A percentile compares a stretch with the other conserved stretches of the same genome.
Conservation (phyloP, 1,140 invertebrate species). For the Mycetomoellerius zeteki region DNA sequence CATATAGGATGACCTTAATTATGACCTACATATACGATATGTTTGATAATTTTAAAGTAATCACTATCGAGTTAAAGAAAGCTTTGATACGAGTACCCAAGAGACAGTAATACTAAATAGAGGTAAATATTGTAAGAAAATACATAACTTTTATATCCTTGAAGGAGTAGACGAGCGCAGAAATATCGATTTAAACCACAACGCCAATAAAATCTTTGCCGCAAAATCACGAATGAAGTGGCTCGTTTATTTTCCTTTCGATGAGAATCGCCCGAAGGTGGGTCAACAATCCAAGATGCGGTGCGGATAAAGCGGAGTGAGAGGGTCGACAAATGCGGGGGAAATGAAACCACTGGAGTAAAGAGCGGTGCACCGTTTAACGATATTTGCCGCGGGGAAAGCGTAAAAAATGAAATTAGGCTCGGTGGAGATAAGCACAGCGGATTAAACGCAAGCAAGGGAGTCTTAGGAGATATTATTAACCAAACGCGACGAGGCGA, state of each 20-base stretch:
- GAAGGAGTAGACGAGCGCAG: background rate
- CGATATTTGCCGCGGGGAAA: constrained; percentile 32
- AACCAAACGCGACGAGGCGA: background rate
- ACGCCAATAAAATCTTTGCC: constrained; percentile 71
- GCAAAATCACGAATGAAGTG: constrained; percentile 72
- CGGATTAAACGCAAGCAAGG: constrained; percentile 13
- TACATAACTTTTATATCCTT: background rate
- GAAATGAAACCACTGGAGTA: constrained; percentile 71
- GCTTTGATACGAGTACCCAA: background rate
- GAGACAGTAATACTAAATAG: background rate
- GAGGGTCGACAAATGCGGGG: constrained; percentile 57
- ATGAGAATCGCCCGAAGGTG: constrained; percentile 73
- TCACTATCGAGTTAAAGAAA: background rate
- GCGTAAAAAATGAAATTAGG: constrained; percentile 59
- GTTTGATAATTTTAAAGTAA: background rate
- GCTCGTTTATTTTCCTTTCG: constrained; percentile 75
- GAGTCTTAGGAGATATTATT: background rate
- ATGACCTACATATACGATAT: too few species aligned
- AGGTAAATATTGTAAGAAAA: constrained; percentile 36
- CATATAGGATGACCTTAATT: too few species aligned
- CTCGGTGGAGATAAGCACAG: constrained; percentile 20
- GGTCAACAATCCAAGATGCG: constrained; percentile 72
- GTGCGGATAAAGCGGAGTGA: constrained; percentile 21
- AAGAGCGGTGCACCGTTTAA: constrained; percentile 50
- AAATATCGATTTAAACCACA: constrained; percentile 45